Evolutionary conservation across 1,140 invertebrate species (phyloP).

Genomic region (Orchestia grillus): DNA sequence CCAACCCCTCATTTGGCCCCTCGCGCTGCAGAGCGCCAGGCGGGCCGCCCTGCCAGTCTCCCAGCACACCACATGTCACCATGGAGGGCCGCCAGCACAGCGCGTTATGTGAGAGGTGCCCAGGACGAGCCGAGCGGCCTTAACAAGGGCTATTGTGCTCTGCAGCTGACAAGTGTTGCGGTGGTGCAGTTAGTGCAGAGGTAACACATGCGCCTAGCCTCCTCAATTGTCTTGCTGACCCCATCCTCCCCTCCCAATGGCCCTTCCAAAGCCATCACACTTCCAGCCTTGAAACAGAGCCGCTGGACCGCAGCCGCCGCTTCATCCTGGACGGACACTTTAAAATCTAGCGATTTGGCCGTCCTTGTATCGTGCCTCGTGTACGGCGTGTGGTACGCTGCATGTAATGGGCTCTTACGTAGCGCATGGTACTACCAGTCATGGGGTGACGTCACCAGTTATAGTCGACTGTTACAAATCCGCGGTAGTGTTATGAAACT

Average conservation of each 20-base stretch:
- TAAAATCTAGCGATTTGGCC: neutral
- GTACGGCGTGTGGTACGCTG: neutral
- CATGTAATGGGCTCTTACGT: neutral
- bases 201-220: constrained; percentile 31
- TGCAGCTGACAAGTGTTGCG: constrained; percentile 43
- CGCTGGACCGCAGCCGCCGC: neutral
- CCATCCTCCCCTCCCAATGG: constrained; percentile 9
- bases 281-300: neutral
- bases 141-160: constrained; percentile 35
- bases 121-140: neutral
- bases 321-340: neutral
- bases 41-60: too few species aligned
- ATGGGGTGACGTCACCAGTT: too few species aligned
- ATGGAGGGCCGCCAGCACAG: neutral
- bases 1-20: neutral
- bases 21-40: too few species aligned
- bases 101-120: neutral
- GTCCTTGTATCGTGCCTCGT: neutral
- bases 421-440: neutral
- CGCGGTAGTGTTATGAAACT: too few species aligned
- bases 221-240: constrained; percentile 33
- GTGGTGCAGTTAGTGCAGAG: neutral
- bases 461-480: too few species aligned
- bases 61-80: neutral
- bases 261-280: constrained; percentile 18